Evolutionary conservation across 2,113 vertebrate genomes (phyloP), one percentile per base, ranked within the genome.

Genomic region (Haplochromis vanheusdeni): DNA sequence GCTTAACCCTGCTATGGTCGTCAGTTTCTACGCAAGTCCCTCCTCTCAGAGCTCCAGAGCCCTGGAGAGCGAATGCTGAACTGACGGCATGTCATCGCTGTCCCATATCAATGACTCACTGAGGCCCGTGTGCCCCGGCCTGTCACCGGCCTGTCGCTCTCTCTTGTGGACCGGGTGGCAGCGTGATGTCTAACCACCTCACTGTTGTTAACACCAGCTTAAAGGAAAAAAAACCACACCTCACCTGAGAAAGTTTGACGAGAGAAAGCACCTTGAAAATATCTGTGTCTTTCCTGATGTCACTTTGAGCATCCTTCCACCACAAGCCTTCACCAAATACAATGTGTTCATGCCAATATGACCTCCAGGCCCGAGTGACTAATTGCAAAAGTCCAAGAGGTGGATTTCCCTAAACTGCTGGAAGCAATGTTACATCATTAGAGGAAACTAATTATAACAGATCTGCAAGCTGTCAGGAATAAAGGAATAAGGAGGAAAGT

Each of bases 61-160:
- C 91, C 93, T 55, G 73, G 94, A 93, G 93, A 90, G 89, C 35
- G 9, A 87, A 81, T 81, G 89, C 91, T 88, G 90, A 93, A 93
- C 92, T 94, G 93, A 91, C 80, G 90, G 87, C 88, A 82, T 94
- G 94, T 94, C 95, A 95, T 90, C 79, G 2, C 92, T 90, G 92
- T 92, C 95, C 92, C 91, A 86, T 93, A 90, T 91, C 91, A 89
- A 91, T 95, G 94, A 95, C 89, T 96, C 95, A 95, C 89, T 55
- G 91, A 93, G 92, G 91, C 95, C 94, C 19, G 83, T 52, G 87
- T 89, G 94, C 92, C 93, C 92, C 79, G 7, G 92, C 89, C 94
- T 95, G 95, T 95, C 95, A 94, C 62, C 45, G 14, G 62, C 92
- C 90, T 93, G 91, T 95, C 94, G 77, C 90, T 95, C 90, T 94